Conservation (phyloP, 2,113 vertebrate genomes). For the Dolichallabes microphthalmus region DNA sequence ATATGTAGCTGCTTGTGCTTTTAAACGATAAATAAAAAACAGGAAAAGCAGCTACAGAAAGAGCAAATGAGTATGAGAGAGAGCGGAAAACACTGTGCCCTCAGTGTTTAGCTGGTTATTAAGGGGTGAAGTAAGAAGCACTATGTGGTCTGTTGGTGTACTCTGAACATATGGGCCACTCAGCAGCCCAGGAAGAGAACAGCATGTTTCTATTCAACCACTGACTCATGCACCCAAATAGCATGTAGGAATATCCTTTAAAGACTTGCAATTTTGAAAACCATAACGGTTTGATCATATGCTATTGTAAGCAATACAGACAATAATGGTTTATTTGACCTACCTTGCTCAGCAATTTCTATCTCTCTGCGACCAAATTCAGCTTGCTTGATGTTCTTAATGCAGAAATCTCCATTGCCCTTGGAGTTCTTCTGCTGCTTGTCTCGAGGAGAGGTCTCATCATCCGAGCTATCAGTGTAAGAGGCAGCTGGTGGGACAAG, state of each 20-base stretch:
- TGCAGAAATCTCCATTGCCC: conserved; percentile 93
- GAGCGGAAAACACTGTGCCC: background rate
- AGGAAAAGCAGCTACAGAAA: background rate
- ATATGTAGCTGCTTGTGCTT: background rate
- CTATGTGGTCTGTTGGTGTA: conserved; percentile 22
- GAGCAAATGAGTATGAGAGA: background rate
- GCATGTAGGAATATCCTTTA: background rate
- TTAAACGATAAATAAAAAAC: background rate
- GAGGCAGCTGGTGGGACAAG: conserved; percentile 83
- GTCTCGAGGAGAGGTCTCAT: conserved; percentile 95
- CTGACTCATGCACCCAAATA: background rate
- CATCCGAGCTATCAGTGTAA: conserved; percentile 97
- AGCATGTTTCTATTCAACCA: background rate
- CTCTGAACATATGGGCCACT: conserved; percentile 52
- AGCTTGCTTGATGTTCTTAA: conserved; percentile 97
- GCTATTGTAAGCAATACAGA: background rate
- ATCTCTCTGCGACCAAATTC: conserved; percentile 97
- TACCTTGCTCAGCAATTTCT: conserved; percentile 96
- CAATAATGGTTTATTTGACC: background rate
- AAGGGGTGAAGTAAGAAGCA: conserved; percentile 5
- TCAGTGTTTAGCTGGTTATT: conserved; percentile 17
- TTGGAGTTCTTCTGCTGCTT: conserved; percentile 98
- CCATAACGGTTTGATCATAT: background rate
- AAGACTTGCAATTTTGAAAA: background rate
- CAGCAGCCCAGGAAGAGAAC: conserved; percentile 44